Percentiles rank a stretch among this genome's conserved stretches.
These are phyloP conservation scores for Neoascia interrupta DNA, from an alignment of 2,888 invertebrate species.

Conservation along the genomic window DNA sequence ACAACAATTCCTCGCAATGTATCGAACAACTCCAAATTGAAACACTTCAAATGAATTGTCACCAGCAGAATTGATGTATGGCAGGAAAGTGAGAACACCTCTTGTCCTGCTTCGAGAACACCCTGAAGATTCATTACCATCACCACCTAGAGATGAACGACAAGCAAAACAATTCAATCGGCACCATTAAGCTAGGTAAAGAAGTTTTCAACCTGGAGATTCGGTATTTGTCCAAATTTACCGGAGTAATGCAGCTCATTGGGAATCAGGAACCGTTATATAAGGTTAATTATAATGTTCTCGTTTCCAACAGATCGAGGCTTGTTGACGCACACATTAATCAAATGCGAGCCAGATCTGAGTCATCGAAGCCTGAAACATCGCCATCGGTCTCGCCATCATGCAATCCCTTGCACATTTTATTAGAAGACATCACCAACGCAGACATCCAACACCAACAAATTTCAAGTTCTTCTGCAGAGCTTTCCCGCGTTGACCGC, in stretches of 20 bases:
- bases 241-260: neutral
- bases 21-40: conserved; percentile 13
- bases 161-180: neutral
- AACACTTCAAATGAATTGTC: conserved; percentile 26
- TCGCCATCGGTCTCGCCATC: too few relatives aligned
- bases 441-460: too few relatives aligned
- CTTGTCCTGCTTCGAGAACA: conserved; percentile 4
- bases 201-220: neutral
- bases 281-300: neutral
- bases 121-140: too few relatives aligned
- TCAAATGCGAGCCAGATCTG: neutral
- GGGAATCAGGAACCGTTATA: neutral
- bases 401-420: too few relatives aligned
- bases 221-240: neutral
- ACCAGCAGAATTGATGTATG: conserved; percentile 13
- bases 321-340: neutral
- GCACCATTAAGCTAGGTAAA: neutral
- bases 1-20: neutral
- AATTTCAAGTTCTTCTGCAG: too few relatives aligned
- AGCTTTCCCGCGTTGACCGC: too few relatives aligned
- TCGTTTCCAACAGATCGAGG: neutral
- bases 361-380: neutral
- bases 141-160: too few relatives aligned
- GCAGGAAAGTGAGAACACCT: conserved; percentile 14
- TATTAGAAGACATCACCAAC: too few relatives aligned